Evolutionary conservation across 2,888 invertebrate genomes (phyloP).

Genomic region (Brachypterus glaber): DNA sequence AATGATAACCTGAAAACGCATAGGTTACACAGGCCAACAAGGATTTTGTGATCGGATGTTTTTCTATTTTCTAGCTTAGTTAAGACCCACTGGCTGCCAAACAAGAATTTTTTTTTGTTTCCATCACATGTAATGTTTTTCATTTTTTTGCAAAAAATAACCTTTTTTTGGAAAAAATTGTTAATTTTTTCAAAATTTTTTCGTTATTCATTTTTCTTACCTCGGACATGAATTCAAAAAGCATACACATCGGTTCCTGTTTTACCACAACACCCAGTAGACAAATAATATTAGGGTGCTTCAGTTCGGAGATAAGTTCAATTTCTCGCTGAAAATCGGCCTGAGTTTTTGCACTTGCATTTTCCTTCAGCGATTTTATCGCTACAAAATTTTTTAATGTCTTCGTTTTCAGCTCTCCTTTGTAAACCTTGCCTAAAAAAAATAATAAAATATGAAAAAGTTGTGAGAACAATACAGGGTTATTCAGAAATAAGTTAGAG

Average conservation of each 20-base stretch:
- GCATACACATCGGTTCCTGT: constrained; percentile 86
- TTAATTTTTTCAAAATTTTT: no score
- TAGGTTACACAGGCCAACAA: background rate
- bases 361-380: constrained; percentile 89
- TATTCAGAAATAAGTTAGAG: no score
- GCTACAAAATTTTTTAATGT: constrained; percentile 72
- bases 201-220: no score
- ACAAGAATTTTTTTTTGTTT: no score
- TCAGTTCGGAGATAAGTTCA: constrained; percentile 85
- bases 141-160: no score
- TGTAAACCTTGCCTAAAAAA: constrained; percentile 74
- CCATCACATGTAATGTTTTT: constrained; percentile 5
- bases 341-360: constrained; percentile 82
- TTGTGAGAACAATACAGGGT: no score
- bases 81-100: no score
- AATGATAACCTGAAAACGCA: no score
- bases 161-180: no score
- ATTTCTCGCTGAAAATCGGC: constrained; percentile 91
- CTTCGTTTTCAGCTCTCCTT: constrained; percentile 73
- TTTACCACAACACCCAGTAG: constrained; percentile 84
- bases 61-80: no score
- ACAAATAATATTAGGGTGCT: constrained; percentile 93
- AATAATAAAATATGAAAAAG: no score
- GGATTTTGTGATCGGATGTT: no score
- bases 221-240: constrained; percentile 94